Base-by-base conservation (phyloP, 2,797 vertebrate species). In the Scolopax bukidnonensis region DNA sequence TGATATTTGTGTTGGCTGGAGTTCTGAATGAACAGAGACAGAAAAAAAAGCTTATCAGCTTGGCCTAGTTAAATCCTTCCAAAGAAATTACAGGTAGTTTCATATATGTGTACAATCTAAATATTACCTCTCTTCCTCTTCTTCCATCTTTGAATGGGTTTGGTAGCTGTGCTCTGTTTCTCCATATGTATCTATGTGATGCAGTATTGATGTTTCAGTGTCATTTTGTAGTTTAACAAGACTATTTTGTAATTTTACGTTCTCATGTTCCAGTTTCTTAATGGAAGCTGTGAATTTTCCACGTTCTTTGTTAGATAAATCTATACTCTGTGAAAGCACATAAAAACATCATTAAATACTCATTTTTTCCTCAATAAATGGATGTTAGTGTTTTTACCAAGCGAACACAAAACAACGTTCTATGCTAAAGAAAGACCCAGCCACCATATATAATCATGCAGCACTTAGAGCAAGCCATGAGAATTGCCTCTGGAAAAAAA, bases 51-150 rank as follows among this genome's bases (percentile, higher is more conserved):
- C 15, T 53, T 68, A 48, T 54, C 14, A 82, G 43, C 65, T 77
- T 68, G 45, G 73, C 63, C 78, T 54, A 36, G 45, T 78, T 75
- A 64, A 47, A 90, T 61, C 30, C 32, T 80, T 84, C 51, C 57
- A 64, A 76, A 91, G 87, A 28, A n/a, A 40, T 73, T 77, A 45
- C 3, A 70, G 63, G 33, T 84, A 91, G 30, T 71, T 76, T 78
- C 50, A 33, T 24, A 16, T 27, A 63, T 17, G 33, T 53, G 56
- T 67, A 43, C 18, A 77, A 83, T 32, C 41, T 65, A 50, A 89
- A 36, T 45, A 73, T 87, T 97, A 98, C 98, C 97, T 97, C 19
- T 97, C 91, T 89, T 98, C 96, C 68, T 87, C 93, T 94, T 89
- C 90, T 83, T 93, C 94, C 69, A 47, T 85, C 94, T 95, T 90